Conservation (phyloP, 2,797 vertebrate species). For the Melanotaenia pygmaea region DNA sequence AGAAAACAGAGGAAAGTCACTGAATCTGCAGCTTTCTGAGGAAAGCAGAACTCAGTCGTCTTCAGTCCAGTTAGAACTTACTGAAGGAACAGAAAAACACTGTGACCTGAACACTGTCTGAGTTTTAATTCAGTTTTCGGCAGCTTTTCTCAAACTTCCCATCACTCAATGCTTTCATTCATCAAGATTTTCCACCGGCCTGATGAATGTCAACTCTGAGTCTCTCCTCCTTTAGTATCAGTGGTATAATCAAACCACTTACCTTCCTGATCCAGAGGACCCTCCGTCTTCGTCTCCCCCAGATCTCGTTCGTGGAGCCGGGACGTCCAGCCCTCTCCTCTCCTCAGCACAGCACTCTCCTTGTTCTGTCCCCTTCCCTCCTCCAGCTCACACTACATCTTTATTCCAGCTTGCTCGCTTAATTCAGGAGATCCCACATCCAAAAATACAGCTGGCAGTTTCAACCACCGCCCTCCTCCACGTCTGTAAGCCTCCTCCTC, state of each 20-base stretch:
- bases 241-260: conserved; percentile 42
- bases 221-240: background rate
- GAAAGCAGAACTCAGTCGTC: background rate
- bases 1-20: background rate
- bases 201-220: background rate
- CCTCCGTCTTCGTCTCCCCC: conserved; percentile 58
- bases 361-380: conserved; percentile 79
- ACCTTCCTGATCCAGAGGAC: conserved; percentile 78
- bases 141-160: conserved; percentile 12
- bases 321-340: conserved; percentile 71
- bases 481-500: conserved; percentile 58
- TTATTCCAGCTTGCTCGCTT: conserved; percentile 81
- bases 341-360: conserved; percentile 81
- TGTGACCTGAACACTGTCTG: background rate
- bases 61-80: no score
- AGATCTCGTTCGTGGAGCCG: conserved; percentile 57
- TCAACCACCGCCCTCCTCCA: conserved; percentile 58
- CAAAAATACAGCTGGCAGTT: conserved; percentile 80
- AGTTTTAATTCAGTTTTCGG: background rate
- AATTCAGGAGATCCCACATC: conserved; percentile 82
- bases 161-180: conserved; percentile 12
- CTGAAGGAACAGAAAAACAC: no score
- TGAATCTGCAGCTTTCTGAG: background rate
- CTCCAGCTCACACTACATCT: conserved; percentile 86
- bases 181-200: background rate